These are phyloP conservation scores for Dallia pectoralis DNA, from an alignment of 2,797 vertebrate genomes.

Conservation along the genomic window DNA sequence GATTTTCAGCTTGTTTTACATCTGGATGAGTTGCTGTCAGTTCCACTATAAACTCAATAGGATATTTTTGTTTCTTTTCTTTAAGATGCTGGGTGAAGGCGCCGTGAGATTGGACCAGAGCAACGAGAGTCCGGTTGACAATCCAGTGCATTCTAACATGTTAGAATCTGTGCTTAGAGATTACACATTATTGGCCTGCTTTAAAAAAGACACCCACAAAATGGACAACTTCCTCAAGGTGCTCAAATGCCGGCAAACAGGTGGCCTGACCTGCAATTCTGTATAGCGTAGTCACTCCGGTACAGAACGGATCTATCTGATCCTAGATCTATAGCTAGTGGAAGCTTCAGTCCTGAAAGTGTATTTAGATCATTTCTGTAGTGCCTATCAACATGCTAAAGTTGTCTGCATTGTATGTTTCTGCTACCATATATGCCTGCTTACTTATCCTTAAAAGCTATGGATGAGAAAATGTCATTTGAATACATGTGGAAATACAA, in stretches of 20 bases:
- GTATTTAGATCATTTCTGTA: neutral
- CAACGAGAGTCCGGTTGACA: slow-evolving; percentile 8
- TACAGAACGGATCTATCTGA: neutral
- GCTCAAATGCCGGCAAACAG: slow-evolving; percentile 44
- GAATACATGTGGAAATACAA: neutral
- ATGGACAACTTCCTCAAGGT: slow-evolving; percentile 55
- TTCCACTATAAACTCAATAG: too few species aligned
- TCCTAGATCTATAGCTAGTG: neutral
- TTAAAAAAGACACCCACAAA: slow-evolving; percentile 56
- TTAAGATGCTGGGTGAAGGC: slow-evolving; percentile 45
- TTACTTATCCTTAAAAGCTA: neutral
- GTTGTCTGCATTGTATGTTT: neutral
- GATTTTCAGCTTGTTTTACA: too few species aligned
- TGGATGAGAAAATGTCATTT: neutral
- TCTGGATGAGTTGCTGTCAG: too few species aligned
- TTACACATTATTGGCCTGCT: slow-evolving; percentile 47
- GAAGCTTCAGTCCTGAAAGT: neutral
- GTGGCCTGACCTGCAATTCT: slow-evolving; percentile 35
- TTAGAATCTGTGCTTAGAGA: slow-evolving; percentile 42
- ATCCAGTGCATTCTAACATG: slow-evolving; percentile 3
- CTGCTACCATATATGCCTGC: neutral
- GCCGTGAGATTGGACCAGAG: slow-evolving; percentile 2
- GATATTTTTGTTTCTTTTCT: neutral
- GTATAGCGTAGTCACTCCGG: slow-evolving; percentile 21
- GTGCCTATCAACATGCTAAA: neutral